Conservation (phyloP, 2,113 vertebrate species). For the Thamnaconus septentrionalis region DNA sequence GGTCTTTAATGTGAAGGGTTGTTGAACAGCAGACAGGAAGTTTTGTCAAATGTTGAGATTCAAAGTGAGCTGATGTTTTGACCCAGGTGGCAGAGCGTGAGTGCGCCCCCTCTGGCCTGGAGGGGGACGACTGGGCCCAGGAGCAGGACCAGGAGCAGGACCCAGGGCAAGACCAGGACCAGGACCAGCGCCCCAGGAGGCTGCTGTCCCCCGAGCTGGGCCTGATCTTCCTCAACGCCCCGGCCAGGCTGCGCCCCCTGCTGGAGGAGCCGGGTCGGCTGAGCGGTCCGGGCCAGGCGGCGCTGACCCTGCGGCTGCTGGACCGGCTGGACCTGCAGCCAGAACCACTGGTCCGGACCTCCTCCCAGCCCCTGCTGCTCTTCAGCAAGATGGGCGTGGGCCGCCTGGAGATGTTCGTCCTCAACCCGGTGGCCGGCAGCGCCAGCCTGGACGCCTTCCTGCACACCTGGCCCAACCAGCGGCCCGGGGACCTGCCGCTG, state of each 20-base stretch:
- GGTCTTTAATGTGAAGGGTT: too few species aligned
- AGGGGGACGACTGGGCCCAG: too few species aligned
- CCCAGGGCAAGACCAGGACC: too few species aligned
- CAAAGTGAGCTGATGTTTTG: too few species aligned
- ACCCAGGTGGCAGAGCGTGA: too few species aligned
- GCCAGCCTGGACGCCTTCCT: constrained; percentile 78
- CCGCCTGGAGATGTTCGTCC: constrained; percentile 87
- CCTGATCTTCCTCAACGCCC: constrained; percentile 87
- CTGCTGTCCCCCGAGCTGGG: constrained; percentile 89
- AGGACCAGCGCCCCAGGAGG: too few species aligned
- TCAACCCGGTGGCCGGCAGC: constrained; percentile 83
- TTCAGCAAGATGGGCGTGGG: constrained; percentile 98
- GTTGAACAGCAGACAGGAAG: too few species aligned
- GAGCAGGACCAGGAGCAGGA: too few species aligned
- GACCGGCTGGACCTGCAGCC: constrained; percentile 79
- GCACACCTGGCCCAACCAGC: constrained; percentile 75
- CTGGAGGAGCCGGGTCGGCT: constrained; percentile 63
- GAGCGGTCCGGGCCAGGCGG: constrained; percentile 79
- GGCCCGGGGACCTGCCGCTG: constrained; percentile 64
- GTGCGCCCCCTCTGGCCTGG: too few species aligned
- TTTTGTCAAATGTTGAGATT: too few species aligned
- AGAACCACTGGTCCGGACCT: constrained; percentile 75
- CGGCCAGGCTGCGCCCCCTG: constrained; percentile 69
- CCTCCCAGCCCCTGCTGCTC: constrained; percentile 36
- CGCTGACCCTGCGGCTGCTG: constrained; percentile 77